Percentiles rank a stretch among this genome's conserved stretches.
These are phyloP conservation scores for Xanthia icteritia DNA, from an alignment of 2,888 invertebrate species.

Conservation along the genomic window DNA sequence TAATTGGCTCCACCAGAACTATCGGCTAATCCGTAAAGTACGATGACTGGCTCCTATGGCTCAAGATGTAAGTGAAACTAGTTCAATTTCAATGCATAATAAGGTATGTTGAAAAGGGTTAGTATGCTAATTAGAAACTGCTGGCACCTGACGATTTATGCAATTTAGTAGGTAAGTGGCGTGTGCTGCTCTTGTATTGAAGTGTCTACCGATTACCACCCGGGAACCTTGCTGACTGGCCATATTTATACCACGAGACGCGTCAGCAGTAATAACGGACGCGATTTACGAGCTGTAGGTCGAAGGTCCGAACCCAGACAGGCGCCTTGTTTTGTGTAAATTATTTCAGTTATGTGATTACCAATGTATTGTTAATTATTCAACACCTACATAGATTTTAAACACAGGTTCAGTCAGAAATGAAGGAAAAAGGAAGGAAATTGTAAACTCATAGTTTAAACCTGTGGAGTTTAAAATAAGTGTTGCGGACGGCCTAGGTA, in stretches of 20 bases:
- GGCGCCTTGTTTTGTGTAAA: too few relatives aligned
- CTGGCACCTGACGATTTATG: conserved; percentile 43
- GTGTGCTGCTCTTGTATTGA: conserved; percentile 2
- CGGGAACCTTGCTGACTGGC: background rate
- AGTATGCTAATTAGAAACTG: conserved; percentile 52
- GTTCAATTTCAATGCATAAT: conserved; percentile 61
- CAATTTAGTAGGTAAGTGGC: conserved; percentile 35
- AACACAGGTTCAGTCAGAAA: background rate
- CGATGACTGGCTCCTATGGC: conserved; percentile 24
- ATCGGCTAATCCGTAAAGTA: conserved; percentile 31
- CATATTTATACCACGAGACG: background rate
- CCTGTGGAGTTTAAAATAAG: too few relatives aligned
- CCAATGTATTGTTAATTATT: conserved; percentile 16
- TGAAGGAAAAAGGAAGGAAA: background rate
- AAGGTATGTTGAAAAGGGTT: conserved; percentile 57
- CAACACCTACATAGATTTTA: background rate
- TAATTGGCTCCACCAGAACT: conserved; percentile 29
- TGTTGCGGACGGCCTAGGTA: too few relatives aligned
- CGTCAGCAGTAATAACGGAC: too few relatives aligned
- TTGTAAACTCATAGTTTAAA: background rate
- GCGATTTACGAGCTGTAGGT: too few relatives aligned
- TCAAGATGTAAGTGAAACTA: conserved; percentile 44
- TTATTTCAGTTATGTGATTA: conserved; percentile 48
- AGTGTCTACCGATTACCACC: background rate
- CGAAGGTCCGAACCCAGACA: too few relatives aligned